Percentiles rank a stretch among this genome's conserved stretches.
Conservation (phyloP, 2,888 invertebrate genomes). For the Pheosia tremula region DNA sequence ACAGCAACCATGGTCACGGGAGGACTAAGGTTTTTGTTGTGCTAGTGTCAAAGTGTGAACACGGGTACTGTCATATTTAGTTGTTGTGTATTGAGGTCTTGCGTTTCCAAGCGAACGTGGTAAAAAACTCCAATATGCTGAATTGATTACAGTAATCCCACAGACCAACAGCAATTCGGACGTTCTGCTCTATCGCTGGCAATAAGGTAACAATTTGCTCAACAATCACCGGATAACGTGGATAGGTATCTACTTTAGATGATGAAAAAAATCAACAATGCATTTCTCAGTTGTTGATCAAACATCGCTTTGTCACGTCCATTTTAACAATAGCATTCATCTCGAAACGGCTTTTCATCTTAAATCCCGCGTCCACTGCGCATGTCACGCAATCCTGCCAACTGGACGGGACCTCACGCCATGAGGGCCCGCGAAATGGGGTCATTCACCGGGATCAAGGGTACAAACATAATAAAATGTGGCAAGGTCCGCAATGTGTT, state of each 20-base stretch:
- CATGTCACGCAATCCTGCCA: conserved; percentile 59
- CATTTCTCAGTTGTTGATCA: conserved; percentile 1
- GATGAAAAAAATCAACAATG: conserved; percentile 3
- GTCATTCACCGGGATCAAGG: conserved; percentile 49
- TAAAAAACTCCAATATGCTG: no score
- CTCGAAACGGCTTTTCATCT: conserved; percentile 17
- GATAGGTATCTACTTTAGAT: neutral
- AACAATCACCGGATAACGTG: conserved; percentile 5
- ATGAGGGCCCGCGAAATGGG: conserved; percentile 27
- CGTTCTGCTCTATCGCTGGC: neutral
- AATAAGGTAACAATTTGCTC: neutral
- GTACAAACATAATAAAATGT: conserved; percentile 23
- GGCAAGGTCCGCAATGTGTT: neutral
- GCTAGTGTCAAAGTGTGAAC: no score
- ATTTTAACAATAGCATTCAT: conserved; percentile 1
- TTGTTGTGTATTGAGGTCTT: no score
- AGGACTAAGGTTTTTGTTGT: no score
- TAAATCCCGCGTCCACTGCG: conserved; percentile 56
- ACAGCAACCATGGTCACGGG: no score
- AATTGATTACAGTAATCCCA: no score
- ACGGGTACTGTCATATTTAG: no score
- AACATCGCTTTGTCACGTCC: neutral
- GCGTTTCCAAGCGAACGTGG: no score
- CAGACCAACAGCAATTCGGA: no score
- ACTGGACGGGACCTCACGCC: conserved; percentile 22